phyloP scores from a whole-genome alignment of 2,113 vertebrate species.

The Brienomyrus brachyistius region DNA sequence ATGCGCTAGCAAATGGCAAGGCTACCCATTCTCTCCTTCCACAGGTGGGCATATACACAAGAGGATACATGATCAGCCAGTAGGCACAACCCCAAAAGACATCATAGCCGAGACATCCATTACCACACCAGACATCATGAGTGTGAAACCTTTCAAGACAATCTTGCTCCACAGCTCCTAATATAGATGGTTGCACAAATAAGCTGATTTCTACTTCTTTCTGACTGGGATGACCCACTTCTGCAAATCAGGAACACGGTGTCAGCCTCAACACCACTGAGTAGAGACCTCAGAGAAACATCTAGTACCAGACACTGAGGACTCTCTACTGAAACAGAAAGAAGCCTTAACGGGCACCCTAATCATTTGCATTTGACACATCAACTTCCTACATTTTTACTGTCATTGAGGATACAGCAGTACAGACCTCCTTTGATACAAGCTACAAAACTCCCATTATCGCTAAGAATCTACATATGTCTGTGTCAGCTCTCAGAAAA shows the following conservation, averaged over 20 bases:
- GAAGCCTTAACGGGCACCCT: not conserved
- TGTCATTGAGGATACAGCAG: not conserved
- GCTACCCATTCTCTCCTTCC: not conserved
- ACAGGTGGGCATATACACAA: not conserved
- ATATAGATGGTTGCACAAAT: not conserved
- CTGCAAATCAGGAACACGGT: not conserved
- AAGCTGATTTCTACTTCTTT: not conserved
- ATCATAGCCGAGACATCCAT: not conserved
- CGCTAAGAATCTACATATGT: not conserved
- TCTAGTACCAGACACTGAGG: not conserved
- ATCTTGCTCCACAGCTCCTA: not conserved
- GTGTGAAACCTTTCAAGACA: not conserved
- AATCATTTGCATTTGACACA: not conserved
- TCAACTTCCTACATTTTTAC: not conserved
- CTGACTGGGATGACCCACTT: not conserved
- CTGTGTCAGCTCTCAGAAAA: not conserved
- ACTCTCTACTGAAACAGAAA: not conserved
- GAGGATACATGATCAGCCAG: not conserved
- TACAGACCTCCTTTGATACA: not conserved
- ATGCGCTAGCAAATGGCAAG: not conserved
- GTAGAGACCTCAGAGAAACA: not conserved
- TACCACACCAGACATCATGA: not conserved
- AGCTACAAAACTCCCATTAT: not conserved
- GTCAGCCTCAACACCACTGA: not conserved
- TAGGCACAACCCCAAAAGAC: not conserved